Evolutionary conservation across 2,113 vertebrate genomes (phyloP), one percentile per base, ranked within the genome.

Genomic region (Hirundichthys speculiger): DNA sequence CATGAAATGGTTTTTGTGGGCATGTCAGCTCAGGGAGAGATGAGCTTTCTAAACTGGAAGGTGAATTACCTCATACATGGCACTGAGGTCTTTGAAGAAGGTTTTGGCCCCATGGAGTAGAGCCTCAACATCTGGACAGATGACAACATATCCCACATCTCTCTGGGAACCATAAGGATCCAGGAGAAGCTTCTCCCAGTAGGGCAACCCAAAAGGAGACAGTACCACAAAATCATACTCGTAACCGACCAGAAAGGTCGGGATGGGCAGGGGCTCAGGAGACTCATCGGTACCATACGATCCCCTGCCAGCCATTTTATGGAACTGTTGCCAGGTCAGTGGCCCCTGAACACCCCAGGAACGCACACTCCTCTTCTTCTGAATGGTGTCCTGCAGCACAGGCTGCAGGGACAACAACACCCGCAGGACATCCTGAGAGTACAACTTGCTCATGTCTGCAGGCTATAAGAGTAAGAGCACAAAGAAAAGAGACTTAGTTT

Each of bases 221-320:
- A 99, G 95, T 92, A 99, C 96, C 93, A 99, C 93, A 80, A 97
- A 98, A 89, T 99, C 98, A 40, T 95, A 98, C 92, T 99, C 98
- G 0, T 97, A 96, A 46, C 98, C 97, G 75, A 99, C 90, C 92
- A 98, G 90, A 93, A 99, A 99, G 0, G 98, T 98, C 24, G 98
- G 98, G 75, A 99, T 98, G 87, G 98, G 97, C 89, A 98, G 92
- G 65, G 98, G 98, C 93, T 99, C 98, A 0, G 98, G 98, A 73
- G 98, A 99, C 91, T 99, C 98, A 22, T 99, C 98, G 10, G 98
- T 99, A 90, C 97, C 98, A 5, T 98, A 99, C 47, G 98, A 96
- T 79, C 98, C 98, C 79, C 98, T 95, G 59, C 98, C 98, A 75
- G 98, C 98, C 96, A 99, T 98, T 77, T 99, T 99, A 92, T 99